These are phyloP conservation scores for Tribolium freemani DNA, from an alignment of 2,888 invertebrate species.

Conservation along the genomic window DNA sequence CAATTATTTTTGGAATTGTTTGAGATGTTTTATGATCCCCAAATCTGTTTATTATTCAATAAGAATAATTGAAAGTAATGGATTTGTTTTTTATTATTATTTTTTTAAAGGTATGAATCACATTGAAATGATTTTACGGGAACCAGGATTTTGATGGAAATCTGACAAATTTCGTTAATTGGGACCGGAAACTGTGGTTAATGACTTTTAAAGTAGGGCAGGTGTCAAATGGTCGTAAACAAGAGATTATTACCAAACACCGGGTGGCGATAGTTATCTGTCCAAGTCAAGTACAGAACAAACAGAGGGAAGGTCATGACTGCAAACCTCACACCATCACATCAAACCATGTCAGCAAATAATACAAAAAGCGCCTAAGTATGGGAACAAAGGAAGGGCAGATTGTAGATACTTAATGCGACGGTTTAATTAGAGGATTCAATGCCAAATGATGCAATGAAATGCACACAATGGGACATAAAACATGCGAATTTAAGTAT, in stretches of 20 bases:
- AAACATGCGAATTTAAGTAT: conserved; percentile 57
- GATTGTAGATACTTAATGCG: conserved; percentile 61
- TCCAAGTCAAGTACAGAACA: conserved; percentile 1
- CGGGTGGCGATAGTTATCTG: conserved; percentile 6
- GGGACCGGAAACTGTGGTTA: neutral
- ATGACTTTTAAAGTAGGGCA: conserved; percentile 5
- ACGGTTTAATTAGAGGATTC: conserved; percentile 62
- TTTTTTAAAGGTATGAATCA: neutral
- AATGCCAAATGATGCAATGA: conserved; percentile 66
- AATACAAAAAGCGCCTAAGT: conserved; percentile 38
- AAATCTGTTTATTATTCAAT: too few relatives aligned
- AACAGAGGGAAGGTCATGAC: conserved; percentile 33
- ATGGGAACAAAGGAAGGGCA: conserved; percentile 63
- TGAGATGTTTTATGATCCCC: too few relatives aligned
- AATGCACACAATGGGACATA: conserved; percentile 52
- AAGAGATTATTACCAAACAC: conserved; percentile 2
- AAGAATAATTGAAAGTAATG: too few relatives aligned
- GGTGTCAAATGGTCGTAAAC: conserved; percentile 5
- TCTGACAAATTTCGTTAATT: neutral
- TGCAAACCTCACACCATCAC: conserved; percentile 16
- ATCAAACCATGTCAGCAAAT: conserved; percentile 31
- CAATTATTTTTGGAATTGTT: too few relatives aligned
- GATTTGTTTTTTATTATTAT: too few relatives aligned
- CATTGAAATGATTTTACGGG: too few relatives aligned
- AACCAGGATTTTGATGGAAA: neutral